phyloP scores from a whole-genome alignment of 1,140 invertebrate genomes.

The Drosophila melanica region DNA sequence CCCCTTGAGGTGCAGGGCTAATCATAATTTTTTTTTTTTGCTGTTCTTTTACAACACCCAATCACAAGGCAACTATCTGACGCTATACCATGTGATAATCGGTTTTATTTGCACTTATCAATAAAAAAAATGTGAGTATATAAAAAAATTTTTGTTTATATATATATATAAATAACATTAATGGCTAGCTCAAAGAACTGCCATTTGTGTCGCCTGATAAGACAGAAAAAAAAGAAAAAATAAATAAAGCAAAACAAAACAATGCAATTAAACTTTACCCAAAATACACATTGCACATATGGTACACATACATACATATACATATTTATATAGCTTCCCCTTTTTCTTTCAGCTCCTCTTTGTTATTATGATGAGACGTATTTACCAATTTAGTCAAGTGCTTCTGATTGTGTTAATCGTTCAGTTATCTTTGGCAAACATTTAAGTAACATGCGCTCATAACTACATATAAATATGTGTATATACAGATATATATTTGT shows the following conservation, averaged over 20 bases:
- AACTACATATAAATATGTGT: too few relatives aligned
- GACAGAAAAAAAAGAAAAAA: background rate
- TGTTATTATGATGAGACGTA: background rate
- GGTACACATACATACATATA: background rate
- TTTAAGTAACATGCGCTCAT: conserved; percentile 10
- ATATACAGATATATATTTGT: too few relatives aligned
- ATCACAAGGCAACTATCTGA: conserved; percentile 27
- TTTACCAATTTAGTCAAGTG: conserved; percentile 5
- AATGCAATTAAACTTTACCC: conserved; percentile 21
- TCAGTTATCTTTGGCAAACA: conserved; percentile 25
- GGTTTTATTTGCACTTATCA: conserved; percentile 21
- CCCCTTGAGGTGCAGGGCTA: too few relatives aligned
- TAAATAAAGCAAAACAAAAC: conserved; percentile 9
- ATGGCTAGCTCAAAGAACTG: too few relatives aligned
- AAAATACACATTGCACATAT: conserved; percentile 3
- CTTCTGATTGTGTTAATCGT: background rate
- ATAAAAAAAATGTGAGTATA: background rate
- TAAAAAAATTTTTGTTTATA: background rate
- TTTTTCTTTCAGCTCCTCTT: background rate
- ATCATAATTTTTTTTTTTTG: too few relatives aligned
- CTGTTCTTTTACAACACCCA: too few relatives aligned
- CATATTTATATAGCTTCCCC: background rate
- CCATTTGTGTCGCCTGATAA: background rate
- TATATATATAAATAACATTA: background rate
- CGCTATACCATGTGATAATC: conserved; percentile 32